These are phyloP conservation scores for Aplidium turbinatum DNA, from an alignment of 23 tunicate species.

Conservation along the genomic window DNA sequence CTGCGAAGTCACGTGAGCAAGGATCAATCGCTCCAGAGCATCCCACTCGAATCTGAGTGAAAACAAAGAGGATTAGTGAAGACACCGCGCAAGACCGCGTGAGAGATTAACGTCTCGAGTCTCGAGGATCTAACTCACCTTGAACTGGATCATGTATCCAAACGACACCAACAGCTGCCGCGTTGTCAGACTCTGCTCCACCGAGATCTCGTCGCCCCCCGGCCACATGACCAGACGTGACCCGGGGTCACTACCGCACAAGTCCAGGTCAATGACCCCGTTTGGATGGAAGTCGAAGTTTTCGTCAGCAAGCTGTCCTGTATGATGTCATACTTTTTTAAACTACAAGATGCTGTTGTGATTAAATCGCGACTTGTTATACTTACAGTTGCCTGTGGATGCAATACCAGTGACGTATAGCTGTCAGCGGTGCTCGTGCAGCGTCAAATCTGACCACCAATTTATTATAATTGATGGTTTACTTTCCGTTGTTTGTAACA, in stretches of 20 bases:
- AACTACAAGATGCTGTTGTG: no score
- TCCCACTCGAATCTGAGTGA: conserved; percentile 69
- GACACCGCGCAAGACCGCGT: no score
- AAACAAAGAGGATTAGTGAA: no score
- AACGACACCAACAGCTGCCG: conserved; percentile 69
- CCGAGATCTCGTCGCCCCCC: not conserved
- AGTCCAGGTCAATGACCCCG: conserved; percentile 34
- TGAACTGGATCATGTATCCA: conserved; percentile 81
- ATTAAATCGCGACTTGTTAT: no score
- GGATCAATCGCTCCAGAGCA: conserved; percentile 32
- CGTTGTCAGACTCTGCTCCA: conserved; percentile 74
- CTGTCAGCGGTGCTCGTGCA: no score
- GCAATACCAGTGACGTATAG: no score
- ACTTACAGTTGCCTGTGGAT: no score
- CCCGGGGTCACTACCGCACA: conserved; percentile 38
- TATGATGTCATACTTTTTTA: no score
- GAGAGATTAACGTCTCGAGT: no score
- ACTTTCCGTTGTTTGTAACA: no score
- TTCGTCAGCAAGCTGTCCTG: conserved; percentile 47
- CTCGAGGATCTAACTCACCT: conserved; percentile 59
- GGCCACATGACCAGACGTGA: conserved; percentile 61
- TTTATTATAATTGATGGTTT: no score
- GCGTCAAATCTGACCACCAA: no score
- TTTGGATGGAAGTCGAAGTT: conserved; percentile 73
- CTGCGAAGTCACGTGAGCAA: conserved; percentile 52